Conservation (phyloP, 2,888 invertebrate genomes). For the Tipula vernalis region DNA sequence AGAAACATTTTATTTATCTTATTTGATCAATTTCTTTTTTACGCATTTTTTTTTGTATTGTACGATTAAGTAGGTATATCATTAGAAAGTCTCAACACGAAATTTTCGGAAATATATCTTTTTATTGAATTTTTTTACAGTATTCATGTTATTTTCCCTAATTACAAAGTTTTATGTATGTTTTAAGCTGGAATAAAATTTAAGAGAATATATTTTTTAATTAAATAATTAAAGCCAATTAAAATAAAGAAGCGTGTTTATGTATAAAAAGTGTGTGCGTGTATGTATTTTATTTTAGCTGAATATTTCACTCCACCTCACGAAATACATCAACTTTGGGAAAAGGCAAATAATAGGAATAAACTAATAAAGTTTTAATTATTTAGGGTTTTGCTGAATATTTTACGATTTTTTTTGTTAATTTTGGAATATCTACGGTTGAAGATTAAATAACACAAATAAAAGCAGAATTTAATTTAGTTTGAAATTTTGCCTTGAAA, state of each 20-base stretch:
- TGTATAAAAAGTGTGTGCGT: neutral
- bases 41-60: neutral
- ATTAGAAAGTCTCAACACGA: neutral
- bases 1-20: neutral
- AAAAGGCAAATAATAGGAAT: neutral
- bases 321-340: neutral
- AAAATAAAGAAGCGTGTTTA: neutral
- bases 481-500: neutral
- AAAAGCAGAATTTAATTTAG: neutral
- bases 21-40: neutral
- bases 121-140: neutral
- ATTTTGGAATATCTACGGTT: neutral
- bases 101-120: neutral
- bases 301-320: neutral
- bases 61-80: neutral
- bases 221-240: neutral
- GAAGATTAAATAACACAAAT: neutral
- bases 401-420: neutral
- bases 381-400: neutral
- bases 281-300: neutral
- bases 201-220: neutral
- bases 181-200: neutral
- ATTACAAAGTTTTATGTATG: neutral
- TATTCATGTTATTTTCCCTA: neutral
- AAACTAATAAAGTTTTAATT: neutral